A percentile compares a stretch with the other conserved stretches of the same genome.
These are phyloP conservation scores for Blastobasis lacticolella DNA, from an alignment of 2,888 invertebrate species.

Conservation along the genomic window DNA sequence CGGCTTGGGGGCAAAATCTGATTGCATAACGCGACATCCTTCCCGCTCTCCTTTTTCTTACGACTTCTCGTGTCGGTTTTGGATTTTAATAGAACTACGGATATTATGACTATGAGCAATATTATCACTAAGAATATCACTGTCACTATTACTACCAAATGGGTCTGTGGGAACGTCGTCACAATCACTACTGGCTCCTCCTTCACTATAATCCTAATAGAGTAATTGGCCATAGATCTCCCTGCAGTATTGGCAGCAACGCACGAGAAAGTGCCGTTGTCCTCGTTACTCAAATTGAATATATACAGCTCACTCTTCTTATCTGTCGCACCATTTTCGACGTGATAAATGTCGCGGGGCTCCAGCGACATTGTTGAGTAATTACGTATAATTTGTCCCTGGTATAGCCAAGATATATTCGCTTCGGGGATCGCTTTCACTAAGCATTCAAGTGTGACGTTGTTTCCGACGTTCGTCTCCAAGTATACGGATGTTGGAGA, in stretches of 20 bases:
- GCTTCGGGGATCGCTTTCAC: conserved; percentile 89
- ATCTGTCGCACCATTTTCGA: conserved; percentile 82
- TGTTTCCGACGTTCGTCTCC: conserved; percentile 86
- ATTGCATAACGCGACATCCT: conserved; percentile 76
- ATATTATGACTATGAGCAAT: conserved; percentile 77
- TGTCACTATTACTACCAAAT: conserved; percentile 80
- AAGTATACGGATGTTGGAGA: conserved; percentile 82
- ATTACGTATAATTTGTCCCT: conserved; percentile 85
- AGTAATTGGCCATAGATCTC: conserved; percentile 84
- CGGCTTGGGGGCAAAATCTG: conserved; percentile 63
- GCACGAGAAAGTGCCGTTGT: conserved; percentile 91
- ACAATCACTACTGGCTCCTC: conserved; percentile 81
- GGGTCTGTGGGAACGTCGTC: conserved; percentile 80
- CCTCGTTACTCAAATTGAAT: conserved; percentile 82
- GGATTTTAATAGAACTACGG: conserved; percentile 76
- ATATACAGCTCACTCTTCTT: conserved; percentile 87
- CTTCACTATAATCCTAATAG: conserved; percentile 83
- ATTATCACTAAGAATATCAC: conserved; percentile 78
- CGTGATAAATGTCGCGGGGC: conserved; percentile 79
- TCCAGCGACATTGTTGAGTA: conserved; percentile 80
- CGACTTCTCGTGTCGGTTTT: conserved; percentile 64
- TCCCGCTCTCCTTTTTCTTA: conserved; percentile 75
- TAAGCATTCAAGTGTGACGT: conserved; percentile 86
- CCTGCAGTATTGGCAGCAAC: conserved; percentile 91
- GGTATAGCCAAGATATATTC: conserved; percentile 87